Base-by-base conservation (phyloP, 2,113 vertebrate genomes). In the Empidonax traillii region DNA sequence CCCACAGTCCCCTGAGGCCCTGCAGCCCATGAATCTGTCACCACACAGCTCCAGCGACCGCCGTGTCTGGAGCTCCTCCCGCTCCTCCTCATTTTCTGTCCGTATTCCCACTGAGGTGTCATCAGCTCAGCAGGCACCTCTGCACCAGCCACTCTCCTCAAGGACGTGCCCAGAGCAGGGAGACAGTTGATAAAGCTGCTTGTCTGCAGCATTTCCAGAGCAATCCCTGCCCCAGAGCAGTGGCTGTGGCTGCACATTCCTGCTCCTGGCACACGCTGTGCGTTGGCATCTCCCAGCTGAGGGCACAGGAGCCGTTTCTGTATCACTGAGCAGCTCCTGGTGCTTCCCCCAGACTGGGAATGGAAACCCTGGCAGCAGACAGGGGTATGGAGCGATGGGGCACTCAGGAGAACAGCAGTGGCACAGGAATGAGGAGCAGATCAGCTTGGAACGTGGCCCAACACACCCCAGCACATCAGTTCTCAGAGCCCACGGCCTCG, bases 371-470 rank as follows among this genome's bases (percentile, higher is more conserved):
- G 53, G 9, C 27, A 61, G 68, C 23, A 31, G 72, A 49, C 10
- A 9, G 13, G 10, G 4, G 33, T 5, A 12, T 0, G 14, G 47
- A 19, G 0, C 8, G 46, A 41, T 5, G 61, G 47, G 18, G 37
- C 55, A 46, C 47, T 7, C 31, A 15, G 56, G 55, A 37, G 74
- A 49, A 33, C 14, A 35, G 66, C 37, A 43, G 9, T 1, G 9
- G 52, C 24, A 37, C 25, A 31, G 44, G 2, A 3, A 39, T 8
- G 33, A 22, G 27, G 49, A 66, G 69, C 73, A 63, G 35, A 12
- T 10, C 1, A 4, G 9, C 68, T 41, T 49, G 53, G 20, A 19
- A 41, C 0, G 46, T 19, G 33, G n/a, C 65, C 58, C 37, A 3
- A 1, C 1, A 4, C 68, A 27, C 24, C 33, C 49, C 72, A 49